Conservation (phyloP, 2,113 vertebrate genomes). For the Malaclemys terrapin region DNA sequence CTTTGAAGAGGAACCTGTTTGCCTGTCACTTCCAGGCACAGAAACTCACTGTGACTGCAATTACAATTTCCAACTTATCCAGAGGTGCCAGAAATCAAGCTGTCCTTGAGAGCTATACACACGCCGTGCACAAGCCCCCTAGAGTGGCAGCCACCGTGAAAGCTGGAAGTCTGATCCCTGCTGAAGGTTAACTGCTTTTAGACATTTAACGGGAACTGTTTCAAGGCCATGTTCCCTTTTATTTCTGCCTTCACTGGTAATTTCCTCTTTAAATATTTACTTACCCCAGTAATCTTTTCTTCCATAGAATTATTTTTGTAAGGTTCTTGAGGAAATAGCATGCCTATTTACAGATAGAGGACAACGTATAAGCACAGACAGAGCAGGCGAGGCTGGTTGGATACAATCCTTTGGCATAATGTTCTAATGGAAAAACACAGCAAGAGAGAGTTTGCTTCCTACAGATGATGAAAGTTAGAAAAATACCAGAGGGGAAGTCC, state of each 20-base stretch:
- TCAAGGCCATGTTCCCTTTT: not conserved
- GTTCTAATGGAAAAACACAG: not conserved
- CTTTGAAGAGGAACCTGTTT: not conserved
- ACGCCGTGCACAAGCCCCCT: not conserved
- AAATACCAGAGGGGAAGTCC: not conserved
- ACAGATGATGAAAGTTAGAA: not conserved
- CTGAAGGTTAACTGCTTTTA: conserved; percentile 48
- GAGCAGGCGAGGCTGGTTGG: not conserved
- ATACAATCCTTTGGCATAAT: not conserved
- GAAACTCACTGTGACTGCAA: conserved; percentile 31
- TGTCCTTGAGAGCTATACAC: conserved; percentile 40
- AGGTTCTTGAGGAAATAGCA: not conserved
- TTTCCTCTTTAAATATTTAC: conserved; percentile 45
- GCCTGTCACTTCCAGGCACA: conserved; percentile 18
- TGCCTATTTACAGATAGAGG: not conserved
- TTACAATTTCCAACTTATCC: conserved; percentile 31
- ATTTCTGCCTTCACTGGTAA: not conserved
- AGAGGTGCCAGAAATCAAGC: conserved; percentile 48
- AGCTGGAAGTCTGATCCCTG: conserved; percentile 30
- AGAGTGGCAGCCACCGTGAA: conserved; percentile 12
- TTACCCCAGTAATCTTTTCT: not conserved
- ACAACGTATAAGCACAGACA: conserved; percentile 6
- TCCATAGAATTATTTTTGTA: not conserved
- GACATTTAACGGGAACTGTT: conserved; percentile 29
- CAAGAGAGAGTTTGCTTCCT: not conserved